Evolutionary conservation across 2,113 vertebrate genomes (phyloP).

Genomic region (Forbesichthys papilliferus): DNA sequence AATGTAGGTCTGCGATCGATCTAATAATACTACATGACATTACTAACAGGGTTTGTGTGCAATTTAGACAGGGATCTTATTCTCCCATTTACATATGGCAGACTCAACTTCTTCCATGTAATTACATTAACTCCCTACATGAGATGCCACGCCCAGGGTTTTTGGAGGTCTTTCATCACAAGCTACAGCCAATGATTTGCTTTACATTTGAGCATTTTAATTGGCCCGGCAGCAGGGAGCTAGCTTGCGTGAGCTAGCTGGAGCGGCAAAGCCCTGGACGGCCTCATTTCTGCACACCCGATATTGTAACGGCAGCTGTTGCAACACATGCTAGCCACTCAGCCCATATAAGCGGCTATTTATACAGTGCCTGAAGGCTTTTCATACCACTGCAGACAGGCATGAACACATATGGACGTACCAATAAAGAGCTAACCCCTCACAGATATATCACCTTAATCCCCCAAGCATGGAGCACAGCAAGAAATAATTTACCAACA

Average conservation of each 20-base stretch:
- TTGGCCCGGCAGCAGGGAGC: conserved; percentile 3
- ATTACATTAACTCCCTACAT: too few relatives aligned
- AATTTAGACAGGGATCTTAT: too few relatives aligned
- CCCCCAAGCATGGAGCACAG: conserved; percentile 54
- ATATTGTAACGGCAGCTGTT: conserved; percentile 73
- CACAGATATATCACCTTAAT: conserved; percentile 71
- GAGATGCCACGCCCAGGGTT: too few relatives aligned
- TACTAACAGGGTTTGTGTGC: too few relatives aligned
- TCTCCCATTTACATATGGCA: too few relatives aligned
- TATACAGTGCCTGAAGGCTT: conserved; percentile 70
- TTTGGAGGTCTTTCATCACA: too few relatives aligned
- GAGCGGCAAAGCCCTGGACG: conserved; percentile 61
- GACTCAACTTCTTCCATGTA: too few relatives aligned
- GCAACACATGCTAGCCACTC: conserved; percentile 71
- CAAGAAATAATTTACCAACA: conserved; percentile 57
- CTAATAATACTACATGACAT: too few relatives aligned
- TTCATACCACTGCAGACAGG: conserved; percentile 70
- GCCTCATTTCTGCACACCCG: conserved; percentile 57
- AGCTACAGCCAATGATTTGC: too few relatives aligned
- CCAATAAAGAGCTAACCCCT: conserved; percentile 71
- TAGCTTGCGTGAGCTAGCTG: conserved; percentile 19
- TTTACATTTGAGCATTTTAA: background rate
- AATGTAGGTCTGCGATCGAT: too few relatives aligned
- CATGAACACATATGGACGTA: conserved; percentile 56
- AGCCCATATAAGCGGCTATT: conserved; percentile 68